Evolutionary conservation across 2,888 invertebrate species (phyloP), one percentile per base, ranked within the genome.

Genomic region (Drosophila percnosoma): DNA sequence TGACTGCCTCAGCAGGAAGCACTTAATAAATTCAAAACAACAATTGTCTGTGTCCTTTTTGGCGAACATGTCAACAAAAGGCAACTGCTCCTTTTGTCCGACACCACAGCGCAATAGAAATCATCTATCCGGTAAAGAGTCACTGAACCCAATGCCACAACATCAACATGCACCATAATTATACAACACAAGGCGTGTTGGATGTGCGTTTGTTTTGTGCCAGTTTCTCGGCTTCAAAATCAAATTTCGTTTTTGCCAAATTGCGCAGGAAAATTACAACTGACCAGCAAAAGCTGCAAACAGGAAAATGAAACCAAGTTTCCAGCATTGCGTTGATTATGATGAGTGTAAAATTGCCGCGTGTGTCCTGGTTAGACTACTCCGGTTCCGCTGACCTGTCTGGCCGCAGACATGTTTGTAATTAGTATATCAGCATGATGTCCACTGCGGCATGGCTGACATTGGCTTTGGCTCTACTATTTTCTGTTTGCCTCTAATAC

Each of bases 11-110:
- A 70, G 66, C 74, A 84, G 87, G 89, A 89, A 87, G 87, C 84
- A 84, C 89, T 85, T 85, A 87, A 85, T 85, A 85, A 89, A 84
- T 89, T 74, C 89, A 66, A 82, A 83, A 68, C 84, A 58, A 61
- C 81, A 89, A 89, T 87, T 75, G 76, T 79, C 45, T 55, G 52
- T 64, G 61, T 54, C 68, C 67, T 69, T 76, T 74, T 59, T 40
- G 70, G 64, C 49, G 24, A 64, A 65, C 55, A 53, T 57, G 76
- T 60, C 70, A 87, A 87, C 89, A 89, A 87, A 82, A 66, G 78
- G 59, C 74, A 80, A 59, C 38, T 51, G 36, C 54, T 40, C 63
- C 73, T 49, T 65, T 82, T 70, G 77, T 77, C 33, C 53, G 21
- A 15, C 48, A 55, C 59, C 48, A 18, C 55, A 49, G 34, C 60